Base-by-base conservation (phyloP, 1,140 invertebrate genomes). In the Nixonia krombeini region DNA sequence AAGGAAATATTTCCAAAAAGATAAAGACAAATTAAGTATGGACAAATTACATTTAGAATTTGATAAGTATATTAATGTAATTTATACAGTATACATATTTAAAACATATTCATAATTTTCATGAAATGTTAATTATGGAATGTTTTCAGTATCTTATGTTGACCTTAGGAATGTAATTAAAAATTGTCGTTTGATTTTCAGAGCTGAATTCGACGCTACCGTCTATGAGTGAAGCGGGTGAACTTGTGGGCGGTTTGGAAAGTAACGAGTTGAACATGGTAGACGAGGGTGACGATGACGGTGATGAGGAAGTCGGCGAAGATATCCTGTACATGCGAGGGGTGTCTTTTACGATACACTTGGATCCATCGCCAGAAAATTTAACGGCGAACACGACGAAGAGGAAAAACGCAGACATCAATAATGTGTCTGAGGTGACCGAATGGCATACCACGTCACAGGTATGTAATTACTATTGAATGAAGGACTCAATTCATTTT, bases 281-380 rank as follows among this genome's bases (percentile, higher is more conserved):
- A 17, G 40, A 38, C 2, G 50, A 40, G 21, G 53, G 31, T n/a
- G n/a, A n/a, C n/a, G n/a, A n/a, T n/a, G n/a, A n/a, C n/a, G n/a
- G n/a, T 21, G 41, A 88, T 49, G 88, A 87, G 70, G 91, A 86
- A 38, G 78, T 79, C 10, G 76, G 75, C 17, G 86, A 93, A 76
- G 92, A 93, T 82, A 89, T 94, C 40, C 86, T 94, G 13, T 94
- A 94, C 78, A 92, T 93, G 86, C 92, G 92, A 77, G 93, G 92
- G 64, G 91, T 91, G 7, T 92, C 91, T 26, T 92, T 94, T 75
- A 92, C 92, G 52, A 92, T 92, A 53, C 90, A 92, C 77, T 82
- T 92, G 75, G 90, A 90, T 31, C 50, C 73, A 4, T 57, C 67
- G 29, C 42, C 62, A 3, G 74, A 61, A 47, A 80, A 77, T 70